Base-by-base conservation (phyloP, 2,888 invertebrate genomes). In the Torymus aiolomorphi region DNA sequence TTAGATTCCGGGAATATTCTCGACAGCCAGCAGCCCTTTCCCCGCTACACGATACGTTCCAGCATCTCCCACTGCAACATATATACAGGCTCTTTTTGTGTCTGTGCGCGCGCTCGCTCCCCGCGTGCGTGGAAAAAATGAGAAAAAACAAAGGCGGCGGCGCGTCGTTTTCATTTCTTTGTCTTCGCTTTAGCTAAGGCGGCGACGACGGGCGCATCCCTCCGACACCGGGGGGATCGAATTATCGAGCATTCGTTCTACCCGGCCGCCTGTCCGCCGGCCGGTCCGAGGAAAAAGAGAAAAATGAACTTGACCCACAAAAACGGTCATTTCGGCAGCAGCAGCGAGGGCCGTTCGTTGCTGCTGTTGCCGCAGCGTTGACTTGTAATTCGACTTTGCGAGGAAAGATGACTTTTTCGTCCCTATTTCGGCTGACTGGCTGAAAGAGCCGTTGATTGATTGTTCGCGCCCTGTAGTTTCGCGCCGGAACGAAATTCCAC, bases 221-320 rank as follows among this genome's bases (percentile, higher is more conserved):
- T 67, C 59, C 31, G 8, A 20, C 63, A 20, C 74, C 57, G 51
- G 11, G 49, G 63, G 76, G 76, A 76, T 76, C 76, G 76, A 76
- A 76, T 76, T 76, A 76, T 70, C 70, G 56, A 13, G 63, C 59
- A 76, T 76, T 76, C 76, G 70, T 76, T 76, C 70, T 70, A 69
- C 61, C 62, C 31, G 12, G 42, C 52, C 1, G 16, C 8, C 42
- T 12, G 18, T 18, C 52, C 14, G 49, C 52, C 11, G 56, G 13
- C n/a, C 11, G 10, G 14, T 57, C 31, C 54, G 49, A 16, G 54
- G 24, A 70, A 63, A 67, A 42, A 56, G 76, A 70, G 63, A 76
- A 70, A 76, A 69, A 61, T 63, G 31, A 70, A 16, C 42, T 76
- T 70, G 76, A 70, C 62, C 76, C 76, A 63, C 56, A 76, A 76